Evolutionary conservation across 2,888 invertebrate species (phyloP), one percentile per base, ranked within the genome.

Genomic region (Tinea trinotella): DNA sequence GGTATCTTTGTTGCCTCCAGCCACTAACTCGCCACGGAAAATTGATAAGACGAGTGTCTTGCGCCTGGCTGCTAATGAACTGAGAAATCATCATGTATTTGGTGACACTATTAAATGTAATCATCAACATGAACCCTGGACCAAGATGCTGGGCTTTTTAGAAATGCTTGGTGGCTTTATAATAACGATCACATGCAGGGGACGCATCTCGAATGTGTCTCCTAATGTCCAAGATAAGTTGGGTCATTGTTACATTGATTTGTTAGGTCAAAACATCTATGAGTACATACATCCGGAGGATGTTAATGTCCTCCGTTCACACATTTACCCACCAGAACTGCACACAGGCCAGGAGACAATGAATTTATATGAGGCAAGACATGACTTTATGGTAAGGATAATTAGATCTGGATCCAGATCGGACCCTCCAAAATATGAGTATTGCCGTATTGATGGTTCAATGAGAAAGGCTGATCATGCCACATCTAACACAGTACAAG

Each of bases 31-130:
- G 58, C 90, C 93, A 52, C 91, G 95, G 61, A 91, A 93, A 67
- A 90, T 96, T 68, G 97, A 97, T 80, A 97, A 97, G 81, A 96
- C 96, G 18, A 94, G 95, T 61, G 92, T 97, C 50, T 86, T 98
- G 54, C 89, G 97, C 62, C 90, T 96, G 56, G 92, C 95, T 1
- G 95, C 96, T 52, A 93, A 94, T 63, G 94, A 92, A 71, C 88
- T 97, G 36, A 89, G 96, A 55, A 90, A 95, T 59, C 90, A 94
- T 71, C 93, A 94, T 75, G 88, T 88, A 46, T 89, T 90, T 70
- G 89, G 89, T 15, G 81, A 88, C 59, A 77, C 86, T 19, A 74
- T 87, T 20, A 84, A 86, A 60, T 84, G 86, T 58, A 68, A 71
- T 57, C 85, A 84, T 56, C 61, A 77, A 55, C 87, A 77, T 63